These are phyloP conservation scores for Erinaceus europaeus DNA, from an alignment of 2,113 vertebrate genomes.

Conservation along the genomic window DNA sequence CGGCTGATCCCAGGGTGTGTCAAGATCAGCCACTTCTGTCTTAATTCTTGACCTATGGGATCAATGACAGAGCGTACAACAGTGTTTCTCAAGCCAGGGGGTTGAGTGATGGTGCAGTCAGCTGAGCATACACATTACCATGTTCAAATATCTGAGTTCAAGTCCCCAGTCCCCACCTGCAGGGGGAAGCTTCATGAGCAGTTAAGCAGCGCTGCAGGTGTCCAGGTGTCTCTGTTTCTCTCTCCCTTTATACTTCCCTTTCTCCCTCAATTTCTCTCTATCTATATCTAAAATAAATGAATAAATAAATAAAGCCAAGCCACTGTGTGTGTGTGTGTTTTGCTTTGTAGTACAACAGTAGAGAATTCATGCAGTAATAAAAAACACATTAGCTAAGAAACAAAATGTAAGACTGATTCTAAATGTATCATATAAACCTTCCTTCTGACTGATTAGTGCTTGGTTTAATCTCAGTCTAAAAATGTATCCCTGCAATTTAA, in stretches of 20 bases:
- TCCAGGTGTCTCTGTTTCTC: no score
- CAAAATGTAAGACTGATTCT: conserved; percentile 46
- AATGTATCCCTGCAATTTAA: background rate
- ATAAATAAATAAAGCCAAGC: no score
- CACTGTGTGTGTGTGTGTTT: no score
- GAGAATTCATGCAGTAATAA: conserved; percentile 5
- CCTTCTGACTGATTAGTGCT: background rate
- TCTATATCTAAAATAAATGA: no score
- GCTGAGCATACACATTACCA: no score
- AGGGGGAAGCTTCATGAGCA: no score
- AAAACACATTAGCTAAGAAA: conserved; percentile 25
- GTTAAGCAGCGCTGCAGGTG: no score
- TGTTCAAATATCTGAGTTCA: no score
- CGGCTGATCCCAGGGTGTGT: background rate
- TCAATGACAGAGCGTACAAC: background rate
- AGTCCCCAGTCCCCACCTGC: no score
- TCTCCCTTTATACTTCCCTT: no score
- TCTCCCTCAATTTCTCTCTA: no score
- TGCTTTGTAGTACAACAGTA: background rate
- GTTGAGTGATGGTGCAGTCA: background rate
- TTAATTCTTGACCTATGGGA: conserved; percentile 19
- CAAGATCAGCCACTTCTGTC: background rate
- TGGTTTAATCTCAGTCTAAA: background rate
- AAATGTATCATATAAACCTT: background rate
- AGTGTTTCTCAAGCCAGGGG: background rate